phyloP scores from a whole-genome alignment of 2,888 invertebrate species.

The Drosophila buzzatii region DNA sequence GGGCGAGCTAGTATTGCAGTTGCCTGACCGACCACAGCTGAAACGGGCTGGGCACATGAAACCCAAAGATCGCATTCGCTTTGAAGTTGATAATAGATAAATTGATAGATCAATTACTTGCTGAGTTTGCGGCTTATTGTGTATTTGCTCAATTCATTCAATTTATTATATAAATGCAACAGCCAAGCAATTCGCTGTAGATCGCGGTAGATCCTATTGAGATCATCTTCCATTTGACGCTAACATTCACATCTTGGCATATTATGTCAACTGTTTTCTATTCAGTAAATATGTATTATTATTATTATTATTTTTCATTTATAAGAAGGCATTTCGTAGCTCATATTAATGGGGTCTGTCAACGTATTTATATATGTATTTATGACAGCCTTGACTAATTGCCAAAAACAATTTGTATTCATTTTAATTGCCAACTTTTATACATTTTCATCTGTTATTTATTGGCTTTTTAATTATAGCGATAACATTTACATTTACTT shows the following conservation, averaged over 20 bases:
- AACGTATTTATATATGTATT: background rate
- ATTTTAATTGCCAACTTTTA: background rate
- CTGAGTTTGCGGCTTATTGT: background rate
- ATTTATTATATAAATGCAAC: background rate
- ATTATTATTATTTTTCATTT: background rate
- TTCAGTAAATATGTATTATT: background rate
- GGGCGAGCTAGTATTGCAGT: background rate
- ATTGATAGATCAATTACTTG: constrained; percentile 9
- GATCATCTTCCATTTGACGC: background rate
- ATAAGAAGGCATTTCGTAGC: background rate
- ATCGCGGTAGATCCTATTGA: background rate
- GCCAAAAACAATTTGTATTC: background rate
- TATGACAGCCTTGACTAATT: background rate
- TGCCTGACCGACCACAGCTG: constrained; percentile 11
- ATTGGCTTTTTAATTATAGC: background rate
- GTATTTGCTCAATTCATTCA: constrained; percentile 9
- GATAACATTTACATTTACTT: background rate
- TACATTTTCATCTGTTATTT: background rate
- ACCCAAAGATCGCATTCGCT: constrained; percentile 25
- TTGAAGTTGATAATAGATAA: constrained; percentile 12
- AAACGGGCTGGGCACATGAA: constrained; percentile 14
- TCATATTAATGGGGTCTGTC: background rate
- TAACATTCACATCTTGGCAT: background rate
- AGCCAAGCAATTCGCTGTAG: background rate
- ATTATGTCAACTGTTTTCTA: background rate